A percentile compares a stretch with the other conserved stretches of the same genome.
phyloP scores from a whole-genome alignment of 1,140 invertebrate species.

The Mamestra configurata region DNA sequence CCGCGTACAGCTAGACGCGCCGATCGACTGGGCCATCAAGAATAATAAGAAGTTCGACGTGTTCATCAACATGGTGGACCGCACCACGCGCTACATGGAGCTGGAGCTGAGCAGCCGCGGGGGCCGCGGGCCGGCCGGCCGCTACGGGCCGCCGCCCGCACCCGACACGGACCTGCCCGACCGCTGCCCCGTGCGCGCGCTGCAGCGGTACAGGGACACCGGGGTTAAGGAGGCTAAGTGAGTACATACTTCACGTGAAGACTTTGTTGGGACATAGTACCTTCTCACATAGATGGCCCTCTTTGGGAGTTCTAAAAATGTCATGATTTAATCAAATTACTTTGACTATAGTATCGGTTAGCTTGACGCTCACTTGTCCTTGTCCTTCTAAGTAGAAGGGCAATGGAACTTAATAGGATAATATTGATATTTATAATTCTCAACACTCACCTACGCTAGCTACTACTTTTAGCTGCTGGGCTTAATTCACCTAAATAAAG shows the following conservation, averaged over 20 bases:
- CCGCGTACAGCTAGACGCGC: constrained; percentile 79
- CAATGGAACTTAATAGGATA: too few species aligned
- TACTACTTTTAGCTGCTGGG: too few species aligned
- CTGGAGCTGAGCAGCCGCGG: constrained; percentile 69
- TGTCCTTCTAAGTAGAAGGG: too few species aligned
- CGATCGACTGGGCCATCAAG: constrained; percentile 76
- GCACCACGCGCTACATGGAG: constrained; percentile 79
- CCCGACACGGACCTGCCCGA: constrained; percentile 60
- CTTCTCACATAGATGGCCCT: too few species aligned
- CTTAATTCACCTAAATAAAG: too few species aligned
- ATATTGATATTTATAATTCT: too few species aligned
- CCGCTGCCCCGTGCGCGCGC: constrained; percentile 79
- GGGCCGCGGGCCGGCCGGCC: constrained; percentile 73
- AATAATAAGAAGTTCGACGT: constrained; percentile 77
- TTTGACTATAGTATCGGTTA: too few species aligned
- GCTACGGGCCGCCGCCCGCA: constrained; percentile 71
- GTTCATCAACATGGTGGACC: constrained; percentile 84
- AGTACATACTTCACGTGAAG: constrained; percentile 38
- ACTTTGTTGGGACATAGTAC: too few species aligned
- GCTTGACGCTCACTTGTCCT: too few species aligned
- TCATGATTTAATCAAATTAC: too few species aligned
- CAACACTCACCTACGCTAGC: too few species aligned
- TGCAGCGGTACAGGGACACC: constrained; percentile 68
- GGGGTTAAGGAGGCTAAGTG: constrained; percentile 71
- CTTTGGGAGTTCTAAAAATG: too few species aligned